Base-by-base conservation (phyloP, 2,113 vertebrate species). In the Malurus melanocephalus region DNA sequence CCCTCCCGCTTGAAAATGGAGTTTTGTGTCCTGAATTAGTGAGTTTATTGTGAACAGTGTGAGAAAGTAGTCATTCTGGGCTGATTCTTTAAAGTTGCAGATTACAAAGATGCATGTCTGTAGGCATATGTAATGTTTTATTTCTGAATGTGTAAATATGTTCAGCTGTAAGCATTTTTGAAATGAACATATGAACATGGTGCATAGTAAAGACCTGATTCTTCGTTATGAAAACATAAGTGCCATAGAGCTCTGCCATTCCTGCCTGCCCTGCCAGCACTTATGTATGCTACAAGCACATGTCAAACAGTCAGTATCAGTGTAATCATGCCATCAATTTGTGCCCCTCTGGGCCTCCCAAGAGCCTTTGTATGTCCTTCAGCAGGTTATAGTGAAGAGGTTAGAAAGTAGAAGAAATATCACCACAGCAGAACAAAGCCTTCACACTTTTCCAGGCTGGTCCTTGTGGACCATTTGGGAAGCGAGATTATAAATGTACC, bases 241-340 rank as follows among this genome's bases (percentile, higher is more conserved):
- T 51, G 24, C 49, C 8, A 1, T 13, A 24, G 20, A 64, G 28
- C 30, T 87, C 72, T 69, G 26, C 43, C 43, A 5, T 61, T 75
- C 33, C 18, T 78, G 53, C 46, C 73, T 67, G 75, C 30, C 48
- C 40, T 38, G 38, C 38, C 38, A 38, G 38, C 7, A 9, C 16
- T 40, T n/a, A 33, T 28, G 3, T 42, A 2, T 8, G 2, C 32
- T 57, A 6, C 28, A 38, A 62, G 32, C 35, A 46, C 2, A 0
- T 32, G 23, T 32, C 21, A 7, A 17, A 14, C 23, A 45, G 40
- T 53, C 71, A 45, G 15, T 23, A 56, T 73, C 28, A 6, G 3
- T 53, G 48, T 49, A 53, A 60, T 62, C 19, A 6, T 30, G 48
- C 40, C 22, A 35, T 66, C 16, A 8, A 16, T 66, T 72, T 60